A percentile compares a stretch with the other conserved stretches of the same genome.
Conservation (phyloP, 2,113 vertebrate genomes). For the Dasyurus viverrinus region DNA sequence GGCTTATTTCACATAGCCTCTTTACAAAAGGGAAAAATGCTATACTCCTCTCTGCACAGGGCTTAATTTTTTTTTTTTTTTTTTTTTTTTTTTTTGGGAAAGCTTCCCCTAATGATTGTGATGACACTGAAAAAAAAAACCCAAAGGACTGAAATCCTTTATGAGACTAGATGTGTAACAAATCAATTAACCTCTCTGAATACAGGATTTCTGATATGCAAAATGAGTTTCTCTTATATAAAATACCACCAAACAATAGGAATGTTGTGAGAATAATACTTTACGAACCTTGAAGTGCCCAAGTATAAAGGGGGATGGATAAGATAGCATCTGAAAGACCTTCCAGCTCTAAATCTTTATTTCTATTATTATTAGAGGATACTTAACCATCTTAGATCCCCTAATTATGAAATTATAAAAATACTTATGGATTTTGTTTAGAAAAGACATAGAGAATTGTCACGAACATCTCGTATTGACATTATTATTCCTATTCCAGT, state of each 20-base stretch:
- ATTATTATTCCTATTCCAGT: neutral
- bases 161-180: no score
- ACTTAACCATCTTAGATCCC: neutral
- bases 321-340: neutral
- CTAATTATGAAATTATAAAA: conserved; percentile 18
- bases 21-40: no score
- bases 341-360: neutral
- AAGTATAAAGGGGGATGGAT: neutral
- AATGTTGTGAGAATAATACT: neutral
- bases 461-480: neutral
- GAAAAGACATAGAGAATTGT: neutral
- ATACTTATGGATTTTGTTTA: neutral
- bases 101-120: no score
- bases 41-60: no score
- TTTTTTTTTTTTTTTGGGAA: no score
- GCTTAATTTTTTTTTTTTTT: no score
- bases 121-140: no score
- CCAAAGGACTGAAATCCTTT: no score
- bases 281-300: neutral
- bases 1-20: no score
- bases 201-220: no score
- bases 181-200: no score
- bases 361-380: neutral
- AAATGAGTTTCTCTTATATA: neutral
- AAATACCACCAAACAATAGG: neutral